Evolutionary conservation across 2,888 invertebrate species (phyloP), one percentile per base, ranked within the genome.

Genomic region (Eilema caniola): DNA sequence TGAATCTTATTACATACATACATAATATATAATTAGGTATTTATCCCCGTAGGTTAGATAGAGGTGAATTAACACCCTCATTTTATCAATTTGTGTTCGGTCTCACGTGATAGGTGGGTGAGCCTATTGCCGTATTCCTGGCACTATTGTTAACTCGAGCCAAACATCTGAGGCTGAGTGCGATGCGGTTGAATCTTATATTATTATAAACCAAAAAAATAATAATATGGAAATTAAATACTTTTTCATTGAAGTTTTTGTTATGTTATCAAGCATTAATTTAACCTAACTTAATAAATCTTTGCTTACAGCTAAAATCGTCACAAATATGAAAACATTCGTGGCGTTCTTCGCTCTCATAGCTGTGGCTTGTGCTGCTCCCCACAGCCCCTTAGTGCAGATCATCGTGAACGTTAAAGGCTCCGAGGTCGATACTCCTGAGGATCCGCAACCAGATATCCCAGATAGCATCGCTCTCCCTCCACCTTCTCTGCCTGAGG

Each of bases 361-460:
- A 84, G 90, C 89, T 23, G 80, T 91, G 66, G 87, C 88, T 28
- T 83, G 82, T 31, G 90, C 90, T 76, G 85, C 85, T 69, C 90
- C 90, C 4, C 16, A 41, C 2, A 74, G 89, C 80, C 90, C 90
- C 7, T 73, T 90, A 60, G 90, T 91, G 80, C 88, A 87, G 81
- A 75, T 87, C 75, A 85, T 90, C 74, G 86, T 92, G 59, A 91
- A 90, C 80, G 78, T 90, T n/a, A 85, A 88, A 59, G 33, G 85
- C 85, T 25, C 82, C 82, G 60, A 61, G 31, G 60, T 28, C 41
- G 72, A 70, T 37, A 76, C 24, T 61, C 56, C 65, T 56, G 71
- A 77, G 31, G 73, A 7, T 28, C 60, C 60, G 31, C 28, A 31
- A 11, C 60, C 28, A 1, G 28, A 28, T 14, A 31, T 73, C 61